Evolutionary conservation across 2,797 vertebrate species (phyloP).

Genomic region (Squalus acanthias): DNA sequence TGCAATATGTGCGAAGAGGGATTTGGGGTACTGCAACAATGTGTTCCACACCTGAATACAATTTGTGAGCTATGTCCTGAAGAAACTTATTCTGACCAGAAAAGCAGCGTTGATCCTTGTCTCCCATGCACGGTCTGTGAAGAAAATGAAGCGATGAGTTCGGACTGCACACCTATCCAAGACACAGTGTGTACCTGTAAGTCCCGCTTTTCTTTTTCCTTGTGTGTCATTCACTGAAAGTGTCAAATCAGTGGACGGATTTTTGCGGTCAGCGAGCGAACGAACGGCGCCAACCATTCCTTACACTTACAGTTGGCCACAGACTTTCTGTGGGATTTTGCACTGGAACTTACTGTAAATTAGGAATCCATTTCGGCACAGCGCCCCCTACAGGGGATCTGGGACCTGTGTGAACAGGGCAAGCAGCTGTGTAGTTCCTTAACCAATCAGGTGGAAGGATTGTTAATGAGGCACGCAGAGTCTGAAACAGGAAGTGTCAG

Average conservation of each 20-base stretch:
- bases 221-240: not conserved
- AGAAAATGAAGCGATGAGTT: slow-evolving; percentile 64
- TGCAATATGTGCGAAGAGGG: slow-evolving; percentile 75
- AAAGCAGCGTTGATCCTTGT: slow-evolving; percentile 86
- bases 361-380: not conserved
- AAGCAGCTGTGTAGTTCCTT: not conserved
- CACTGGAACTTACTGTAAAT: not conserved
- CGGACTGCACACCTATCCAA: slow-evolving; percentile 60
- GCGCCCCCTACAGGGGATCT: not conserved
- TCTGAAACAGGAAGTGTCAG: not conserved
- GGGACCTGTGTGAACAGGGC: not conserved
- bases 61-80: slow-evolving; percentile 77
- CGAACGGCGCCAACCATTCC: not conserved
- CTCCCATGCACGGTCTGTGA: slow-evolving; percentile 90
- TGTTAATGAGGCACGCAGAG: not conserved
- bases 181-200: slow-evolving; percentile 78
- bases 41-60: slow-evolving; percentile 71
- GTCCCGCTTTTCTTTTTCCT: slow-evolving; percentile 39
- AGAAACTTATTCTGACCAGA: slow-evolving; percentile 80
- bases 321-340: not conserved
- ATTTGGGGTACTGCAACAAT: slow-evolving; percentile 69
- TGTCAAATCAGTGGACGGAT: not conserved
- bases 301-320: not conserved
- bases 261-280: not conserved
- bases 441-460: not conserved